phyloP scores from a whole-genome alignment of 2,888 invertebrate species.

The Hyposoter didymator region DNA sequence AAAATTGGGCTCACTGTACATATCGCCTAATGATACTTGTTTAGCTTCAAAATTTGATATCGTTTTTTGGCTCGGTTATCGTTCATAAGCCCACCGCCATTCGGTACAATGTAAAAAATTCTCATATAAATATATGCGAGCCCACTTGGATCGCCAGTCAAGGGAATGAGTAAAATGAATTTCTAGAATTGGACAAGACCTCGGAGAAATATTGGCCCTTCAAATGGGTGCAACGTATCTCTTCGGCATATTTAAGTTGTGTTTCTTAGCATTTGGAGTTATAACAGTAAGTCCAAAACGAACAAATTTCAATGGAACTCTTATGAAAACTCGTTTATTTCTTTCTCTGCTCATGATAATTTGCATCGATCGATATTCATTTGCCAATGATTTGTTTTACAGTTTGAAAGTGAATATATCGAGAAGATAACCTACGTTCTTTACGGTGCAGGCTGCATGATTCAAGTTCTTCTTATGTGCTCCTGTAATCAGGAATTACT shows the following conservation, averaged over 20 bases:
- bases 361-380: not conserved
- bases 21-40: no score
- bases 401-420: constrained; percentile 41
- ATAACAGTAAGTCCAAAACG: constrained; percentile 67
- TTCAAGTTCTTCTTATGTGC: constrained; percentile 73
- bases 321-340: no score
- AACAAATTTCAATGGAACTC: not conserved
- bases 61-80: no score
- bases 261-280: constrained; percentile 71
- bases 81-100: no score
- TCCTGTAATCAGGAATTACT: constrained; percentile 73
- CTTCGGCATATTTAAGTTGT: constrained; percentile 73
- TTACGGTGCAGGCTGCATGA: constrained; percentile 66
- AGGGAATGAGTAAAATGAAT: no score
- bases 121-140: no score
- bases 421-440: constrained; percentile 53
- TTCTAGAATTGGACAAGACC: constrained; percentile 51
- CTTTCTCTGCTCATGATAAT: not conserved
- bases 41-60: no score
- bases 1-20: no score
- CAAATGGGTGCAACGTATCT: constrained; percentile 70
- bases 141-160: no score
- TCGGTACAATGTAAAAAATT: no score
- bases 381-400: not conserved
- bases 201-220: constrained; percentile 68